Evolutionary conservation across 64 coral and sea anemone species (phyloP), one percentile per base, ranked within the genome.

Genomic region (Montipora capricornis): DNA sequence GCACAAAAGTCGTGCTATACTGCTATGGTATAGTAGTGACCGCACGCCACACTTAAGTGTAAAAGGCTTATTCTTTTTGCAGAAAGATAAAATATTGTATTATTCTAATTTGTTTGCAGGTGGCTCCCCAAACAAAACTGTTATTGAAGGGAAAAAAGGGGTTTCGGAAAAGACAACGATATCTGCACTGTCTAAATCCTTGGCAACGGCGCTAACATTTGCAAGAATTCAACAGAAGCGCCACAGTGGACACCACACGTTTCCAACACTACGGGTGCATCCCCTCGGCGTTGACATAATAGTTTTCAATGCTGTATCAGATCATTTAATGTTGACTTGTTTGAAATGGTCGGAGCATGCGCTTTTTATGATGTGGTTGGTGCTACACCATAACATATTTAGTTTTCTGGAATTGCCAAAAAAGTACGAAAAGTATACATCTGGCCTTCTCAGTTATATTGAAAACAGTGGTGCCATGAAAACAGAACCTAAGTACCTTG

Each of bases 61-160:
- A 74, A 74, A 74, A 74, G 71, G 71, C 71, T 74, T n/a, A 74
- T 74, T 74, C 71, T 74, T 74, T 74, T 74, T 1, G 22, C 71
- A 74, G 3, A 74, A 74, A 74, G 71, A 74, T 74, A 24, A 74
- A 74, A 74, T 74, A 74, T 74, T 74, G 71, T 29, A 74, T 74
- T 74, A 74, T 74, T 74, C 71, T 74, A 74, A 74, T 74, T 74
- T 29, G 71, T 74, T 74, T 74, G 71, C 71, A 74, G 71, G n/a
- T 74, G n/a, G n/a, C 71, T 74, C 71, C n/a, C 71, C n/a, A 7
- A 22, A 22, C 71, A 22, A 22, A 74, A 74, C 71, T 22, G 71
- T 74, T 74, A 74, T 20, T n/a, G 71, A 22, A 74, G n/a, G 9
- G n/a, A 74, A 74, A 74, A n/a, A 29, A 74, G 71, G n/a, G 17